Conservation (phyloP, 1,140 invertebrate species). For the Tetragnatha versicolor region DNA sequence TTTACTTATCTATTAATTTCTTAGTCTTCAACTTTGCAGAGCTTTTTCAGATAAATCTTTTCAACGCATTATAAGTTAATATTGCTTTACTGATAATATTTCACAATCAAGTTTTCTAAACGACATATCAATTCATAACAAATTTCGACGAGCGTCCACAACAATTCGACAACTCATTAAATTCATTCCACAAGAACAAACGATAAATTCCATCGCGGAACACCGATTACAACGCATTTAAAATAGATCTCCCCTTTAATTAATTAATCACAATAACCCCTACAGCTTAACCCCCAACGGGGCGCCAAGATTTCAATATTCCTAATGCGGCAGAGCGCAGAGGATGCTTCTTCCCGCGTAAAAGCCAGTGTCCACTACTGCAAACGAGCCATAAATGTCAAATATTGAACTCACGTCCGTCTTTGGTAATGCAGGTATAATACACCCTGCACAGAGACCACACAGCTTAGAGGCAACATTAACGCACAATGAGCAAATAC, state of each 20-base stretch:
- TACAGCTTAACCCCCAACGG: background rate
- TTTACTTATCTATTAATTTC: no score
- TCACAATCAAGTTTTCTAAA: no score
- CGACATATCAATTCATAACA: no score
- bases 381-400: constrained; percentile 28
- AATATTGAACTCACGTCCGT: constrained; percentile 31
- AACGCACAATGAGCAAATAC: constrained; percentile 51
- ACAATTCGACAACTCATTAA: no score
- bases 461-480: constrained; percentile 37
- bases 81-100: no score
- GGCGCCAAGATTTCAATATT: background rate
- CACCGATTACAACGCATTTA: no score
- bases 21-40: no score
- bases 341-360: background rate
- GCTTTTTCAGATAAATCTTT: no score
- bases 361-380: background rate
- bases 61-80: no score
- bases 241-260: background rate
- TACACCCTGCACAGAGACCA: constrained; percentile 1
- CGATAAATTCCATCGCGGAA: no score
- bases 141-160: no score
- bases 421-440: constrained; percentile 26
- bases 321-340: background rate
- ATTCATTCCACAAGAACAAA: no score
- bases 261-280: background rate